Base-by-base conservation (phyloP, 2,113 vertebrate species). In the Casuarius casuarius region DNA sequence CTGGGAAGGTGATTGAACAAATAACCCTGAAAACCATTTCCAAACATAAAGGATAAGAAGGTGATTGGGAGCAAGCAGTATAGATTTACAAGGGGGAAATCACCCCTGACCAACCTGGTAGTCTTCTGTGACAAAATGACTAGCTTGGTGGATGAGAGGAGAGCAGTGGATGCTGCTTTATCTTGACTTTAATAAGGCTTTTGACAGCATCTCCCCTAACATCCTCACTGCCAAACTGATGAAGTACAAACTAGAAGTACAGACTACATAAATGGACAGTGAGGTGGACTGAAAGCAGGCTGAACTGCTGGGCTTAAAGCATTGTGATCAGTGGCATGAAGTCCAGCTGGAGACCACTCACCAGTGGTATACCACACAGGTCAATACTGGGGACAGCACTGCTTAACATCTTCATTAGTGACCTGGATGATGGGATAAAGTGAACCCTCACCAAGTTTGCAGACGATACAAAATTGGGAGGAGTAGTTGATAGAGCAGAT, bases 141-240 rank as follows among this genome's bases (percentile, higher is more conserved):
- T 71, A 49, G 42, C n/a, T 44, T 65, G 16, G 31, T 31, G 21
- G 59, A 31, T 35, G 58, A 72, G 51, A 1, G 0, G 25, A 65
- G 42, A 59, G n/a, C 67, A 33, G 51, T 5, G 17, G 35, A 52
- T 52, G 38, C 59, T 28, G 31, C 51, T 85, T 85, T 51, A 33
- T 8, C 5, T 18, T 46, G 21, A 44, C 31, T 79, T 84, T 22
- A 15, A 7, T 1, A 0, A 42, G 58, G 49, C 0, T 51, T 72
- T 78, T 42, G 21, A 59, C 51, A 33, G 49, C 49, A 20, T 38
- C 72, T 58, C 59, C 65, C 10, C 31, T 23, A 38, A 35, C 23
- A 49, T 9, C 42, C 59, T 44, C 51, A 26, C 59, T 28, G 51
- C 35, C 25, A 31, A 59, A 58, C 25, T 29, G 49, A 22, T 22